These are phyloP conservation scores for Holothuria glaberrima DNA, from an alignment of 35 echinoderm and acorn worm genomes.

Conservation along the genomic window DNA sequence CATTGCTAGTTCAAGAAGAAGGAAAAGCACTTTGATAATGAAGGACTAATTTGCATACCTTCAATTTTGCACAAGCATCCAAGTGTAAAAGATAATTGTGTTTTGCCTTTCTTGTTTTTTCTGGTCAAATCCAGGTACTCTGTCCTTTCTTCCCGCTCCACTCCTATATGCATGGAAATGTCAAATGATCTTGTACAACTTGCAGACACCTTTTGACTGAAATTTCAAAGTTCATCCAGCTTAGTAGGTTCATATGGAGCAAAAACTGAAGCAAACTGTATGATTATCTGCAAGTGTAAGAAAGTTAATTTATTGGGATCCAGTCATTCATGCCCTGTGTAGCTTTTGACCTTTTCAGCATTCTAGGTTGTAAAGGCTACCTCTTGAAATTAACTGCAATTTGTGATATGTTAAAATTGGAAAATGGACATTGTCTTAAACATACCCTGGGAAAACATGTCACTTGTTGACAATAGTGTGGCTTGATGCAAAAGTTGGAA, in stretches of 20 bases:
- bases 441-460: no score
- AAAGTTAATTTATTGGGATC: constrained; percentile 25
- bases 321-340: constrained; percentile 1
- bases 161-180: constrained; percentile 19
- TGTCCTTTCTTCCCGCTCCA: constrained; percentile 11
- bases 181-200: constrained; percentile 39
- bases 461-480: no score
- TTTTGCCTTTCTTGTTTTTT: constrained; percentile 22
- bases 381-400: constrained; percentile 18
- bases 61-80: constrained; percentile 29
- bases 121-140: constrained; percentile 35
- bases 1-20: background rate
- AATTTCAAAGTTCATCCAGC: constrained; percentile 53
- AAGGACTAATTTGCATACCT: constrained; percentile 45
- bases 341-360: constrained; percentile 4
- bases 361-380: constrained; percentile 12
- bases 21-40: background rate
- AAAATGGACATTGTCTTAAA: constrained; percentile 8
- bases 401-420: constrained; percentile 9
- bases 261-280: background rate
- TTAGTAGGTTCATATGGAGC: background rate
- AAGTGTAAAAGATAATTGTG: constrained; percentile 44
- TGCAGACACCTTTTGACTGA: constrained; percentile 56
- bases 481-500: no score
- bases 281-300: constrained; percentile 16